Evolutionary conservation across 2,888 invertebrate genomes (phyloP).

Genomic region (Biston stratarius): DNA sequence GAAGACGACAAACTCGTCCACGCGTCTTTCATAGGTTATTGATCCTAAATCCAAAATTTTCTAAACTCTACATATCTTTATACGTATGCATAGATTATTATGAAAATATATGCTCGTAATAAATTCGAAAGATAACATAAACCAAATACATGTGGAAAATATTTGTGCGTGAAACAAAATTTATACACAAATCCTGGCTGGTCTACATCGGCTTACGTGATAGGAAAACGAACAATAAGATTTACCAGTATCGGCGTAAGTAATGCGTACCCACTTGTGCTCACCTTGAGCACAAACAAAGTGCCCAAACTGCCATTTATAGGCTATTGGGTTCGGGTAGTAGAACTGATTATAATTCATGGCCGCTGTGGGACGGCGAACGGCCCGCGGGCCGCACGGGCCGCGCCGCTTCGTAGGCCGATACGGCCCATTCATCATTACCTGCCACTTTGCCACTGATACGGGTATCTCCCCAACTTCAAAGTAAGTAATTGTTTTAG

Average conservation of each 20-base stretch:
- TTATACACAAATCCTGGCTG: conserved; percentile 8
- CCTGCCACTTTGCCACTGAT: conserved; percentile 15
- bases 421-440: conserved; percentile 25
- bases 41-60: no score
- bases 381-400: conserved; percentile 1
- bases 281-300: conserved; percentile 30
- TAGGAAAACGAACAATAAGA: conserved; percentile 14
- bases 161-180: conserved; percentile 1
- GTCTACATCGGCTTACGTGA: conserved; percentile 12
- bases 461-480: conserved; percentile 21
- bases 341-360: conserved; percentile 39
- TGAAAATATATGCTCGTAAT: neutral
- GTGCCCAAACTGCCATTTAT: conserved; percentile 27
- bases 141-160: neutral
- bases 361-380: conserved; percentile 16
- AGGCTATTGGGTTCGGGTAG: conserved; percentile 23
- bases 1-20: no score
- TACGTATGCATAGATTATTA: no score
- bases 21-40: no score
- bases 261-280: conserved; percentile 20
- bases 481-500: conserved; percentile 34
- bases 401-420: neutral
- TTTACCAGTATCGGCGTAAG: conserved; percentile 5
- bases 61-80: no score
- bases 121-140: neutral